Conservation (phyloP, 2,113 vertebrate species). For the Myotis davidii region DNA sequence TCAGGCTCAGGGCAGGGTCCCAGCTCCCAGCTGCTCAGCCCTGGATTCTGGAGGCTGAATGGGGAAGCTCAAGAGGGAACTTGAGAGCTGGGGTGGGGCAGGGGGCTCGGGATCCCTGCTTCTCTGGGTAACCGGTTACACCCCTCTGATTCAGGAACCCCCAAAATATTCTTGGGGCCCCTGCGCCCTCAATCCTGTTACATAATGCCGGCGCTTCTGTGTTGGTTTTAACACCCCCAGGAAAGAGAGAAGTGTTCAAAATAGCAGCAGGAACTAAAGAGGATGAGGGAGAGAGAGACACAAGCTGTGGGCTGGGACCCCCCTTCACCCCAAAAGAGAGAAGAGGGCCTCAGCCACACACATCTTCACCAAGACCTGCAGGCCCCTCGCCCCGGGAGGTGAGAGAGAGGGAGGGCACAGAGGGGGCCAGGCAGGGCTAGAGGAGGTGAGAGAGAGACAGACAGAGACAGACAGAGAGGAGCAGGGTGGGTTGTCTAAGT, state of each 20-base stretch:
- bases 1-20: not conserved
- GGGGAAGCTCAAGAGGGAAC: constrained; percentile 26
- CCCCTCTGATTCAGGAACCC: constrained; percentile 10
- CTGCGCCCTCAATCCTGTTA: not conserved
- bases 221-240: not conserved
- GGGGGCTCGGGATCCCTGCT: not conserved
- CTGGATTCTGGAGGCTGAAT: not conserved
- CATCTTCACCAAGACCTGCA: not conserved
- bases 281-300: no score
- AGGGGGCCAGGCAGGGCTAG: not conserved
- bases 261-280: not conserved
- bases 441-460: not conserved
- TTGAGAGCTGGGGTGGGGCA: not conserved
- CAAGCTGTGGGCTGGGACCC: not conserved
- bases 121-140: not conserved
- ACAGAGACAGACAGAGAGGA: no score
- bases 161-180: not conserved
- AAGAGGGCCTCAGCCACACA: not conserved
- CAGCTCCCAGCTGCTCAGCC: not conserved
- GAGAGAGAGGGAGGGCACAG: not conserved
- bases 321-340: not conserved
- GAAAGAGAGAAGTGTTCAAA: constrained; percentile 24
- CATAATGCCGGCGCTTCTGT: not conserved
- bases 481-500: not conserved
- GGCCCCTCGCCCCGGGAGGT: not conserved